These are phyloP conservation scores for Halotydeus destructor DNA, from an alignment of 1,140 invertebrate species.

Conservation along the genomic window DNA sequence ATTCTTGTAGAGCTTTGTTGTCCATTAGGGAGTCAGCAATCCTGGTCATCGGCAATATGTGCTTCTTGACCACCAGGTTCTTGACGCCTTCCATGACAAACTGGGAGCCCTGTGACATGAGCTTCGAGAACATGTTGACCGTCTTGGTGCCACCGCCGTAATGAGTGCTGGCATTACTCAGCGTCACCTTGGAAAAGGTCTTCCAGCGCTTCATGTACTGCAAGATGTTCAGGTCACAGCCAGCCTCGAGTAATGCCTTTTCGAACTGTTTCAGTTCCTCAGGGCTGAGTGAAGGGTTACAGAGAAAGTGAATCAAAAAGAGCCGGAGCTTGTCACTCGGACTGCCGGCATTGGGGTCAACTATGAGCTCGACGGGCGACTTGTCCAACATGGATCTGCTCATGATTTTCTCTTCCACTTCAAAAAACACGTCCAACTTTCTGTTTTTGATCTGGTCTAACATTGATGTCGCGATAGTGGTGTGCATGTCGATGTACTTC, in stretches of 20 bases:
- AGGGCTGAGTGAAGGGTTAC: conserved; percentile 50
- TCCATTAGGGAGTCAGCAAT: conserved; percentile 82
- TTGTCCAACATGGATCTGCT: conserved; percentile 31
- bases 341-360: conserved; percentile 63
- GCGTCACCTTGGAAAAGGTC: conserved; percentile 9
- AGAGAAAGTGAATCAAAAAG: conserved; percentile 82
- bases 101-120: conserved; percentile 85
- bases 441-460: conserved; percentile 70
- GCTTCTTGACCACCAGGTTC: conserved; percentile 92
- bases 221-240: conserved; percentile 61
- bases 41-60: conserved; percentile 73
- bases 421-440: conserved; percentile 85
- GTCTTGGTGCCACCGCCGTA: conserved; percentile 91
- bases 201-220: conserved; percentile 77
- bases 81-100: conserved; percentile 99
- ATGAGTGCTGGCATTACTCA: conserved; percentile 36
- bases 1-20: conserved; percentile 47
- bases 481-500: conserved; percentile 92
- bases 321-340: conserved; percentile 81
- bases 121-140: conserved; percentile 92
- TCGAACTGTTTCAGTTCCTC: conserved; percentile 61
- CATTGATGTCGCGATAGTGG: conserved; percentile 82
- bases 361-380: conserved; percentile 51
- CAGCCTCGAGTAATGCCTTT: conserved; percentile 46
- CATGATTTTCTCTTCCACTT: conserved; percentile 94